Conservation (phyloP, 2,888 invertebrate genomes). For the Leptinotarsa rubiginosa region DNA sequence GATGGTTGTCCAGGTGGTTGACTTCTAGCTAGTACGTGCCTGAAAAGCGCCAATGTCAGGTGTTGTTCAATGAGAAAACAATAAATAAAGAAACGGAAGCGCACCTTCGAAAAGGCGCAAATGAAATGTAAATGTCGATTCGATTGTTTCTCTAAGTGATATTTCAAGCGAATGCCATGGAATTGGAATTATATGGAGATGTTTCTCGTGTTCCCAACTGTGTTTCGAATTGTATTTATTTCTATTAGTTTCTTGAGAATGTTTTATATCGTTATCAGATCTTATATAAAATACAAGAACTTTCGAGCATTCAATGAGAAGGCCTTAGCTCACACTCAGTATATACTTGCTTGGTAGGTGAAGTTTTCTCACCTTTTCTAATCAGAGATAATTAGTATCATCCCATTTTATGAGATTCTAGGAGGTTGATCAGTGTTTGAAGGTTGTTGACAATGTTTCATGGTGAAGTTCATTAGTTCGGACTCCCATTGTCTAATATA, state of each 20-base stretch:
- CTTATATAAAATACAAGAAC: too few species aligned
- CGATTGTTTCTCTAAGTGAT: slow-evolving; percentile 24
- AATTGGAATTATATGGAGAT: slow-evolving; percentile 4
- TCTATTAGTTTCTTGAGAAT: neutral
- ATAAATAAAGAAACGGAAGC: slow-evolving; percentile 42
- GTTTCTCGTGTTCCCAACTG: neutral
- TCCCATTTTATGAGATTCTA: too few species aligned
- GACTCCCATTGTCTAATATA: too few species aligned
- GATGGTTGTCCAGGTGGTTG: neutral
- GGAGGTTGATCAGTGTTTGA: too few species aligned
- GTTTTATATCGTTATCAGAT: too few species aligned
- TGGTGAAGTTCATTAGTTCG: too few species aligned
- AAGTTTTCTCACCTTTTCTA: too few species aligned
- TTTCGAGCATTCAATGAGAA: too few species aligned
- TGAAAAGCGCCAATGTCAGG: slow-evolving; percentile 27
- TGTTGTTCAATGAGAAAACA: slow-evolving; percentile 33
- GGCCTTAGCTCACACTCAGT: too few species aligned
- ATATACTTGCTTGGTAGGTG: too few species aligned
- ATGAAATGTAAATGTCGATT: slow-evolving; percentile 23
- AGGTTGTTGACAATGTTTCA: too few species aligned
- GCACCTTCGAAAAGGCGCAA: slow-evolving; percentile 30
- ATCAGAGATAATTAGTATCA: too few species aligned
- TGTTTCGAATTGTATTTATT: neutral
- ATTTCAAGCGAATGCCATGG: slow-evolving; percentile 1
- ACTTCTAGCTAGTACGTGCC: neutral